Evolutionary conservation across 2,888 invertebrate species (phyloP), one percentile per base, ranked within the genome.

Genomic region (Scaptomyza cyrtandrae): DNA sequence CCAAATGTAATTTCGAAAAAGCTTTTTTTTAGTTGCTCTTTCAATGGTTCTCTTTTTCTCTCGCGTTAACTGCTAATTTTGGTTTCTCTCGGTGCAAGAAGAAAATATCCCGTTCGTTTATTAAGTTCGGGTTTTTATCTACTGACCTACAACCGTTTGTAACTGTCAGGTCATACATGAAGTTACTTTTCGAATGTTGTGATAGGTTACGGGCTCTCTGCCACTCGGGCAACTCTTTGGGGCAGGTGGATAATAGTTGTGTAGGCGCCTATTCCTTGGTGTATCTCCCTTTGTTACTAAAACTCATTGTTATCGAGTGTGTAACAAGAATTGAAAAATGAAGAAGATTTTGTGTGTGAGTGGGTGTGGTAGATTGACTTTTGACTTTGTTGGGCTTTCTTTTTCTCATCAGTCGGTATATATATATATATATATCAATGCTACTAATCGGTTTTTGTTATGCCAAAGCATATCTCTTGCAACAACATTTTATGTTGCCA

Each of bases 161-260:
- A 66, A 80, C 64, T 78, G 78, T 75, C 84, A 78, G 80, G 63
- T 75, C 78, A 71, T 62, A 62, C 75, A 62, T 43, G 64, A 55
- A 68, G 71, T 78, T 76, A 72, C 82, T 82, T 72, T 66, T 74
- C 58, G 67, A 80, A 74, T 84, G 83, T 85, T 83, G 85, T 83
- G 80, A 82, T 85, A 83, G 83, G 83, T 85, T 85, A 65, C 67
- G 85, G 74, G 58, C 50, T 62, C 55, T 60, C 52, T 57, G 69
- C 63, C 45, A 29, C 45, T 73, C 66, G 60, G 57, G 45, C 45
- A 55, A 56, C 58, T 43, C 73, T 62, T 59, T 59, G 75, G 48
- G 62, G 46, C 67, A 77, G 72, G 69, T 75, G 45, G 69, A 61
- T 75, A 57, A 78, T 78, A 78, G 75, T 75, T 56, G 27, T 39